Conservation (phyloP, 2,888 invertebrate genomes). For the Epinotia brunnichana region DNA sequence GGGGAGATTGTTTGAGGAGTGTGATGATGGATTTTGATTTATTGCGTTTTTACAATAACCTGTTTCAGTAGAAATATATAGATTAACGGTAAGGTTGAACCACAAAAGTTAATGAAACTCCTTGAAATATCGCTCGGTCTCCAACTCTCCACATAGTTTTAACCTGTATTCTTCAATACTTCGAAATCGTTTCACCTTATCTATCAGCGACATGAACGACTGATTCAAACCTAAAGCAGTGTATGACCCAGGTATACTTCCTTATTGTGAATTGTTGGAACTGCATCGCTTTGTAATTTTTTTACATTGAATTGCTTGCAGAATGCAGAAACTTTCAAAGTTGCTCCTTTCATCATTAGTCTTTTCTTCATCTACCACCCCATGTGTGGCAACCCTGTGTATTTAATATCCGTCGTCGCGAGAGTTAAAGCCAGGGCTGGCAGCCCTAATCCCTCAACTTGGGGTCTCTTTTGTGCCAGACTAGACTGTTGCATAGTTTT, state of each 20-base stretch:
- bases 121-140: too few species aligned
- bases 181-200: too few species aligned
- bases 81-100: neutral
- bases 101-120: too few species aligned
- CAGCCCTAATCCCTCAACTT: conserved; percentile 44
- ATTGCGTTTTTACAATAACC: conserved; percentile 1
- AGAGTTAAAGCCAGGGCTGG: conserved; percentile 39
- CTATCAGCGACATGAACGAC: too few species aligned
- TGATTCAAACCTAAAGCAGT: too few species aligned
- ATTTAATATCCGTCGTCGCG: conserved; percentile 44
- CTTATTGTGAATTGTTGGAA: too few species aligned
- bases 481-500: conserved; percentile 43
- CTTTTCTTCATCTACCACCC: conserved; percentile 10
- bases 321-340: neutral
- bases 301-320: neutral
- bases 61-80: neutral
- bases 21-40: conserved; percentile 23
- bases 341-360: neutral
- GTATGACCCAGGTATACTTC: too few species aligned
- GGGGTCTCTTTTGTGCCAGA: conserved; percentile 42
- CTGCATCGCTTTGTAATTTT: neutral
- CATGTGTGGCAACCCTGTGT: conserved; percentile 38
- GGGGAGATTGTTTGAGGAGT: conserved; percentile 28
- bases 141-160: too few species aligned
- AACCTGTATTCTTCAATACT: too few species aligned